Conservation (phyloP, 2,113 vertebrate species). For the Hippocampus barbouri region DNA sequence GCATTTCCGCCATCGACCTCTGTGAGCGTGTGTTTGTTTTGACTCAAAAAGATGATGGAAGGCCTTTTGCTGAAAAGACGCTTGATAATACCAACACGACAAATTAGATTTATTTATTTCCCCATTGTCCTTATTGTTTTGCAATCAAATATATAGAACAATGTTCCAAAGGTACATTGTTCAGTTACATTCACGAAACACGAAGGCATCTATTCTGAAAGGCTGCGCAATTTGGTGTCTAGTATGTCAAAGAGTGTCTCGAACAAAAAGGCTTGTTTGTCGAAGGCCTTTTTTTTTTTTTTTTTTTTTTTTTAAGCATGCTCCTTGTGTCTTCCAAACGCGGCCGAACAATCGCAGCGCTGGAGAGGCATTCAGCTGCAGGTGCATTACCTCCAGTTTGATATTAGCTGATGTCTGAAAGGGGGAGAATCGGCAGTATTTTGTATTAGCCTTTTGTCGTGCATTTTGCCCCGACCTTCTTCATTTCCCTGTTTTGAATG, state of each 20-base stretch:
- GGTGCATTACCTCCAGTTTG: slow-evolving; percentile 98
- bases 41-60: background rate
- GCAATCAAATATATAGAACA: slow-evolving; percentile 69
- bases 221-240: slow-evolving; percentile 81
- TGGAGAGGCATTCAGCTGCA: slow-evolving; percentile 98
- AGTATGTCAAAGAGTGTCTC: slow-evolving; percentile 76
- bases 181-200: slow-evolving; percentile 73
- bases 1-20: background rate
- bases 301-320: slow-evolving; percentile 62
- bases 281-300: slow-evolving; percentile 69
- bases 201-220: slow-evolving; percentile 72
- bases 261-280: slow-evolving; percentile 88
- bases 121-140: slow-evolving; percentile 58
- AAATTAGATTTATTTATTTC: slow-evolving; percentile 63
- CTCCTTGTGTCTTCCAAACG: slow-evolving; percentile 82
- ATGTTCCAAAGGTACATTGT: slow-evolving; percentile 64
- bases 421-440: slow-evolving; percentile 93
- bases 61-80: no score
- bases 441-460: slow-evolving; percentile 99
- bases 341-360: slow-evolving; percentile 83
- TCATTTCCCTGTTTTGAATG: slow-evolving; percentile 99
- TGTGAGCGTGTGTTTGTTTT: background rate
- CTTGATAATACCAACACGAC: slow-evolving; percentile 28
- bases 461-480: slow-evolving; percentile 98
- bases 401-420: slow-evolving; percentile 92